These are phyloP conservation scores for Calameuta filiformis DNA, from an alignment of 2,888 invertebrate genomes.

Conservation along the genomic window DNA sequence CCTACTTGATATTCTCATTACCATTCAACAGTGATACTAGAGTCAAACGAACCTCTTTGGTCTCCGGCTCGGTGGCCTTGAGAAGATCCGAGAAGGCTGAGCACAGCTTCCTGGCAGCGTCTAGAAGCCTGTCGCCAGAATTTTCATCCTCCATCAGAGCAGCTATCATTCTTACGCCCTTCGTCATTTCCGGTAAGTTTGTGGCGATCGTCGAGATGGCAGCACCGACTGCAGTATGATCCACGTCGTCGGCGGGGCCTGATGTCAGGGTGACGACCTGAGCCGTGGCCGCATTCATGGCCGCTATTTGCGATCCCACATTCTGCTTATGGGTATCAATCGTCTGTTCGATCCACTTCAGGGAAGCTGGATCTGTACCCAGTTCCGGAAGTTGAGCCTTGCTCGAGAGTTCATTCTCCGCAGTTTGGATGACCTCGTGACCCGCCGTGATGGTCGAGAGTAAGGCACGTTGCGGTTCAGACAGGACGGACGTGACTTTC, in stretches of 20 bases:
- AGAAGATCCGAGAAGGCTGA: conserved; percentile 94
- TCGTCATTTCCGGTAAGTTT: conserved; percentile 96
- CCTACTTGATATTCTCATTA: background rate
- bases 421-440: conserved; percentile 86
- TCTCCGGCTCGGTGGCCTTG: conserved; percentile 94
- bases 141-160: conserved; percentile 90
- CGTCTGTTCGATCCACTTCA: conserved; percentile 94
- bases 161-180: conserved; percentile 94
- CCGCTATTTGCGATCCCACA: conserved; percentile 96
- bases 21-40: conserved; percentile 2
- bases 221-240: conserved; percentile 95
- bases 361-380: conserved; percentile 85
- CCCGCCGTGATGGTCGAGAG: conserved; percentile 91
- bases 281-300: conserved; percentile 99
- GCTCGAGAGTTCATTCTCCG: conserved; percentile 80
- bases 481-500: conserved; percentile 85
- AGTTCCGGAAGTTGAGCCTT: conserved; percentile 77
- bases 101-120: conserved; percentile 93
- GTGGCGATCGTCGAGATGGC: conserved; percentile 97
- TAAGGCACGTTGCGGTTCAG: conserved; percentile 93
- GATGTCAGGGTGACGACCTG: conserved; percentile 93
- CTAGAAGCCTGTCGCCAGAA: conserved; percentile 86
- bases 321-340: conserved; percentile 96
- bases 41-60: conserved; percentile 75
- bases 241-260: conserved; percentile 86